phyloP scores from a whole-genome alignment of 1,140 invertebrate species.

The Goniozus legneri region DNA sequence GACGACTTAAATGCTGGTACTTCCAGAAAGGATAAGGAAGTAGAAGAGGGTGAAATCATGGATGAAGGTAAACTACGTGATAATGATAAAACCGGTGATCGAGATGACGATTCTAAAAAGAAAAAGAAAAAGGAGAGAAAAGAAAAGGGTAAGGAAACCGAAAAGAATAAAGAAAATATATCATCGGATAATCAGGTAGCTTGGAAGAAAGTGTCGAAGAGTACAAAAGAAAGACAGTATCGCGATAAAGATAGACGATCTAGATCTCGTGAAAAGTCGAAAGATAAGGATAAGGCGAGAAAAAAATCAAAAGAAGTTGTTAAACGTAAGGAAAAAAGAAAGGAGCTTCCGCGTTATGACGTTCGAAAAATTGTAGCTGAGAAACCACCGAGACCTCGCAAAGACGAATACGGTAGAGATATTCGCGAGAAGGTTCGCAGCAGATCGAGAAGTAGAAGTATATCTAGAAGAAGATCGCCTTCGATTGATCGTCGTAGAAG shows the following conservation, averaged over 20 bases:
- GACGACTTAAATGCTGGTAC: conserved; percentile 30
- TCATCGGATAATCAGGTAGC: conserved; percentile 48
- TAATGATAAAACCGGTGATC: conserved; percentile 26
- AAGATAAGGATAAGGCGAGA: conserved; percentile 51
- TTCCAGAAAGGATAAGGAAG: conserved; percentile 32
- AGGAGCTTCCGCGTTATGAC: conserved; percentile 78
- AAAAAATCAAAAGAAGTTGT: conserved; percentile 72
- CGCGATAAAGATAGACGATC: conserved; percentile 63
- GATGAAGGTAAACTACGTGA: conserved; percentile 33
- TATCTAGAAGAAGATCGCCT: conserved; percentile 17
- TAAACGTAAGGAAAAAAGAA: conserved; percentile 68
- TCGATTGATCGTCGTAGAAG: conserved; percentile 26
- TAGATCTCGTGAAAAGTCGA: conserved; percentile 41
- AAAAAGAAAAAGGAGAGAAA: conserved; percentile 46
- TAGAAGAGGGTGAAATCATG: conserved; percentile 55
- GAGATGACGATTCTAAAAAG: conserved; percentile 45
- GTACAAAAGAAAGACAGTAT: conserved; percentile 77
- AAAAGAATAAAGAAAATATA: conserved; percentile 60
- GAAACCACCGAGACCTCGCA: conserved; percentile 61
- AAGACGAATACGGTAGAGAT: conserved; percentile 80
- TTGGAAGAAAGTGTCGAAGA: conserved; percentile 81
- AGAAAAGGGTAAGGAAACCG: conserved; percentile 54
- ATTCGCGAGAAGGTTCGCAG: conserved; percentile 51
- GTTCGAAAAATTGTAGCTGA: conserved; percentile 73
- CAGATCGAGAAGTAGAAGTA: conserved; percentile 41